Conservation (phyloP, 2,113 vertebrate species). For the Channa argus region DNA sequence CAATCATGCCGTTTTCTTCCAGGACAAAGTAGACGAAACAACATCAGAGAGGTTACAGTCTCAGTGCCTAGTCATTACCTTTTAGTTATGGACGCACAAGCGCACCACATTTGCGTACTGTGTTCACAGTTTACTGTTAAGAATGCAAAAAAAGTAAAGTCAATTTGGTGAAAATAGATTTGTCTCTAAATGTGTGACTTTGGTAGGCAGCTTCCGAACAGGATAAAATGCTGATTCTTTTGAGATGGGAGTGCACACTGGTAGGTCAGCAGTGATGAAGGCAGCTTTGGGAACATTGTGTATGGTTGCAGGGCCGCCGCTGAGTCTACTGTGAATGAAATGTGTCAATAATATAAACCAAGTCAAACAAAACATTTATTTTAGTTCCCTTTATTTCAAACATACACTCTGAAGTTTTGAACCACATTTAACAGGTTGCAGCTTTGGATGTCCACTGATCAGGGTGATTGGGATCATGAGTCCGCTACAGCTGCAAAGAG, state of each 20-base stretch:
- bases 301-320: background rate
- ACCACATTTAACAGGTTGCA: background rate
- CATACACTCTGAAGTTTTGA: too few relatives aligned
- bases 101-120: background rate
- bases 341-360: background rate
- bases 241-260: too few relatives aligned
- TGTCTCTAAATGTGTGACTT: background rate
- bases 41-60: background rate
- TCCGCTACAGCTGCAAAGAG: background rate
- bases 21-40: background rate
- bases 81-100: background rate
- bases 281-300: too few relatives aligned
- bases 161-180: background rate
- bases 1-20: background rate
- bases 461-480: background rate
- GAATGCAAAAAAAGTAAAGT: background rate
- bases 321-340: background rate
- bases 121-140: background rate
- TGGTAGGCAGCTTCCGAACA: background rate
- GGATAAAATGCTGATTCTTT: too few relatives aligned
- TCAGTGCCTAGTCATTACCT: constrained; percentile 1
- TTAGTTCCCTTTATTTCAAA: background rate
- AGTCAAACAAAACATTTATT: background rate
- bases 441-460: background rate
- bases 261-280: too few relatives aligned